These are phyloP conservation scores for Sminthurinus aureus DNA, from an alignment of 2,888 invertebrate species.

Conservation along the genomic window DNA sequence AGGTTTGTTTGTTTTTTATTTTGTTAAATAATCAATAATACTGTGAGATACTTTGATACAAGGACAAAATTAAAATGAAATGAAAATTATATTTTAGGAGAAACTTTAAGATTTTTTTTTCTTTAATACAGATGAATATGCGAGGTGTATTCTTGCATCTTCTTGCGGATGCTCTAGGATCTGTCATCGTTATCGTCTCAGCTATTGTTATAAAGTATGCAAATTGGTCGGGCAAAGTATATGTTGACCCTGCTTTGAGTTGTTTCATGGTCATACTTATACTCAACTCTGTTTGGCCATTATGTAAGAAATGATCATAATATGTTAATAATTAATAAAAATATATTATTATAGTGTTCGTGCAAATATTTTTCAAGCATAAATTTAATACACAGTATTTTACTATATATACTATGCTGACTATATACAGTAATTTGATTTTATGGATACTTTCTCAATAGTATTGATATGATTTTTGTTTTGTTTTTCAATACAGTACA, in stretches of 20 bases:
- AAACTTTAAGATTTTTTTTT: slow-evolving; percentile 4
- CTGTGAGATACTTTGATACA: not conserved
- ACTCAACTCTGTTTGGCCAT: slow-evolving; percentile 87
- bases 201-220: slow-evolving; percentile 77
- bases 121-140: slow-evolving; percentile 87
- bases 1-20: slow-evolving; percentile 1
- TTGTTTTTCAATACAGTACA: slow-evolving; percentile 67
- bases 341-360: too few species aligned
- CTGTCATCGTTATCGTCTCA: slow-evolving; percentile 87
- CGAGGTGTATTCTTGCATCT: slow-evolving; percentile 99
- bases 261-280: slow-evolving; percentile 87
- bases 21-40: too few species aligned
- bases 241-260: slow-evolving; percentile 94
- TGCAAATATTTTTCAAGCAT: too few species aligned
- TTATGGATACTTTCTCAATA: too few species aligned
- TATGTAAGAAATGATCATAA: slow-evolving; percentile 67
- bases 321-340: too few species aligned
- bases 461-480: not conserved
- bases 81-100: not conserved
- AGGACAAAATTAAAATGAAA: not conserved
- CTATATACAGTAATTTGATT: not conserved
- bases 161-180: slow-evolving; percentile 95
- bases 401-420: not conserved
- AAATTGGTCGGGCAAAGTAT: slow-evolving; percentile 72
- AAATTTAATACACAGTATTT: slow-evolving; percentile 18